Evolutionary conservation across 2,888 invertebrate genomes (phyloP), one percentile per base, ranked within the genome.

Genomic region (Flexamia atlantica): DNA sequence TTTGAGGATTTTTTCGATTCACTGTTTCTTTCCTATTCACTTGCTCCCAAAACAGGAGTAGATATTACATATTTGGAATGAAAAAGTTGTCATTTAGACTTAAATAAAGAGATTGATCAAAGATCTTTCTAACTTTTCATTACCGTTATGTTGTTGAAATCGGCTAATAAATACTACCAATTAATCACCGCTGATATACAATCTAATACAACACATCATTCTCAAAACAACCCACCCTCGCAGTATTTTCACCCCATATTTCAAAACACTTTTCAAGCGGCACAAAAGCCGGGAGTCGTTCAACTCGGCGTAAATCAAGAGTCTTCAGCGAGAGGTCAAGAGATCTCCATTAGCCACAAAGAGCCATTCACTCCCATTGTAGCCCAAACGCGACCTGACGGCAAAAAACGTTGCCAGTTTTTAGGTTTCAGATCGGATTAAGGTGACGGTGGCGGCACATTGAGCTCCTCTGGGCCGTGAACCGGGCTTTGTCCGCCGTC

Each of bases 331-430:
- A 30, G 68, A 40, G 72, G 72, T 72, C 72, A 72, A 72, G 72
- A 36, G 72, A 30, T 40, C 72, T 72, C 72, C 72, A 42, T 42
- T 42, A 42, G 72, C 72, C 72, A 72, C 72, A 72, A 72, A 72
- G 72, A 23, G 20, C 72, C 72, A 72, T 72, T 72, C 72, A 40
- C 72, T 72, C 3, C 36, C 20, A 25, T 70, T 30, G 70, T 30
- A n/a, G 30, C 70, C 70, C 70, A 70, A 70, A 72, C 72, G 30
- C 72, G 72, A 72, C 30, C 42, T 72, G 72, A 72, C 72, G 72
- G 72, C 72, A 72, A 72, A 72, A 72, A 72, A 72, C 72, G 72
- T 72, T 72, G 72, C 72, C 72, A 72, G 72, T 72, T 72, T 72
- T 72, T 40, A 72, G 72, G 72, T 72, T 42, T 72, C 72, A 42